Percentiles rank a stretch among this genome's conserved stretches.
phyloP scores from a whole-genome alignment of 2,888 invertebrate species.

The Athetis lepigone region DNA sequence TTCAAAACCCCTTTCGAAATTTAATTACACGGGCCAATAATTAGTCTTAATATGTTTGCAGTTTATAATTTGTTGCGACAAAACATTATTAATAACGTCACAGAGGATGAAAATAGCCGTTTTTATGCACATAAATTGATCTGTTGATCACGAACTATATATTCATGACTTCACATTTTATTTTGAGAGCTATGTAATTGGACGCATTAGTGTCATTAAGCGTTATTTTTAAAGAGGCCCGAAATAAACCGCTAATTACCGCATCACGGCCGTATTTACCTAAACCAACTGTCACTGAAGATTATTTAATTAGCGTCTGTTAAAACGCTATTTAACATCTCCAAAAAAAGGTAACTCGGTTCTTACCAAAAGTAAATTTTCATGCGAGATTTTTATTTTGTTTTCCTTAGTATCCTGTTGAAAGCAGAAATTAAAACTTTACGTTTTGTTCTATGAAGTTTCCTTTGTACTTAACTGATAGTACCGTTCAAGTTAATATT shows the following conservation, averaged over 20 bases:
- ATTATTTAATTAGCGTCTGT: constrained; percentile 46
- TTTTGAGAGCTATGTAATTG: constrained; percentile 33
- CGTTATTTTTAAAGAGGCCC: constrained; percentile 45
- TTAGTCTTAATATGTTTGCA: constrained; percentile 19
- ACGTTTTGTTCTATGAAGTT: constrained; percentile 7
- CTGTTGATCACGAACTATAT: constrained; percentile 40
- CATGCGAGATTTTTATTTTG: not conserved
- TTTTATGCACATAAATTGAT: constrained; percentile 32
- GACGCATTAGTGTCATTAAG: constrained; percentile 41
- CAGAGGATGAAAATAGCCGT: constrained; percentile 33
- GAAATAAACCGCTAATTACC: constrained; percentile 57
- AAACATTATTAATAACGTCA: constrained; percentile 38
- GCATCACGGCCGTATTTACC: constrained; percentile 48
- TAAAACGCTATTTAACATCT: constrained; percentile 26
- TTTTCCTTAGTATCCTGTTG: constrained; percentile 9
- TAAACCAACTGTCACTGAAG: constrained; percentile 31
- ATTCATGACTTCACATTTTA: constrained; percentile 33
- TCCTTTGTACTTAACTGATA: constrained; percentile 4
- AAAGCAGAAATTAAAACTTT: constrained; percentile 11
- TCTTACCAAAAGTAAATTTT: constrained; percentile 6
- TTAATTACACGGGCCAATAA: not conserved
- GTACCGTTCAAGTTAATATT: constrained; percentile 3
- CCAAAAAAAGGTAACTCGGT: constrained; percentile 27
- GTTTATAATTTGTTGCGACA: constrained; percentile 25
- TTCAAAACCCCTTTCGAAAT: constrained; percentile 9